Percentiles rank a stretch among this genome's conserved stretches.
Conservation (phyloP, 2,797 vertebrate genomes). For the Leptoclinus maculatus region DNA sequence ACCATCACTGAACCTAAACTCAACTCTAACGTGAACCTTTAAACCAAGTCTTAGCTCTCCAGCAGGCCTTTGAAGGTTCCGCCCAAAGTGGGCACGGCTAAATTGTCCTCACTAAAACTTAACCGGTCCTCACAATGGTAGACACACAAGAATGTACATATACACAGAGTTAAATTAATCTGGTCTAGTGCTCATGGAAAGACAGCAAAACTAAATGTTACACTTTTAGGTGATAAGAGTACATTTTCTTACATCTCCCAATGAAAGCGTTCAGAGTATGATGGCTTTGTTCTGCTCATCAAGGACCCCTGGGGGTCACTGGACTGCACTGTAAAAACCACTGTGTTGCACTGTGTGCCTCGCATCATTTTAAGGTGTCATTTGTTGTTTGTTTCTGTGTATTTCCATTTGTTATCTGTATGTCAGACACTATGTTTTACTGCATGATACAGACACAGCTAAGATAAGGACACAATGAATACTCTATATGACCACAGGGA, state of each 20-base stretch:
- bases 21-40: not conserved
- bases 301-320: constrained; percentile 27
- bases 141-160: not conserved
- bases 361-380: constrained; percentile 6
- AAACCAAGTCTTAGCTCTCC: not conserved
- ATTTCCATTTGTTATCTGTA: constrained; percentile 23
- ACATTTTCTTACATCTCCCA: not conserved
- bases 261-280: not conserved
- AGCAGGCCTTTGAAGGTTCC: not conserved
- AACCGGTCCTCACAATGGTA: not conserved
- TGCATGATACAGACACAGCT: constrained; percentile 28
- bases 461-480: constrained; percentile 11
- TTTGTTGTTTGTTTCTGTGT: constrained; percentile 36
- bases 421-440: constrained; percentile 7
- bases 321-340: constrained; percentile 22
- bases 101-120: not conserved
- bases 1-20: not conserved
- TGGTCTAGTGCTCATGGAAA: not conserved
- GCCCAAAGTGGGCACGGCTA: not conserved
- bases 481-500: not conserved
- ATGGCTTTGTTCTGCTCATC: not conserved
- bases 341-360: constrained; percentile 27
- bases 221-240: not conserved
- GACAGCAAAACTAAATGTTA: not conserved
- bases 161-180: not conserved